These are phyloP conservation scores for Phataginus tricuspis DNA, from an alignment of 2,797 vertebrate genomes.

Conservation along the genomic window DNA sequence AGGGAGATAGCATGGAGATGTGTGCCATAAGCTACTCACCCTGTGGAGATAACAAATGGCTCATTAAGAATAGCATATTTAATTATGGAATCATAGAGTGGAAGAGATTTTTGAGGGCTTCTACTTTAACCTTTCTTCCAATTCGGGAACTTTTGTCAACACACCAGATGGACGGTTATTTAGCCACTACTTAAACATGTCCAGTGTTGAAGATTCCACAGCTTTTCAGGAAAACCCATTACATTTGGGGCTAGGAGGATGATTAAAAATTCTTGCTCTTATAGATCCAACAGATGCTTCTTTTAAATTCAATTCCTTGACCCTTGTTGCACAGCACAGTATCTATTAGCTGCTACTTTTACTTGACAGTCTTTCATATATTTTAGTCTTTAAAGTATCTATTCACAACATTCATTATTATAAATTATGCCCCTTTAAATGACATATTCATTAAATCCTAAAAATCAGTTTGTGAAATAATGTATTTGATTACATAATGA, in stretches of 20 bases:
- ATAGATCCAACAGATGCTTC: background rate
- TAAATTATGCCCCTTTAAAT: background rate
- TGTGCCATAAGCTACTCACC: background rate
- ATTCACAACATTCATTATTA: background rate
- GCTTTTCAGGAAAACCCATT: background rate
- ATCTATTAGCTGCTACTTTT: background rate
- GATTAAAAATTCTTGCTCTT: background rate
- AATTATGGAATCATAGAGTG: slow-evolving; percentile 60
- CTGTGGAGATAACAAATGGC: slow-evolving; percentile 57
- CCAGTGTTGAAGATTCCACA: background rate
- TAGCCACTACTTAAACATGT: slow-evolving; percentile 10
- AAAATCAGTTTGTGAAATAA: slow-evolving; percentile 35
- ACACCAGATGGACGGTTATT: slow-evolving; percentile 7
- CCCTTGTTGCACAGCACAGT: background rate
- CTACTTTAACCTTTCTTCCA: slow-evolving; percentile 55
- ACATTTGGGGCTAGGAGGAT: background rate
- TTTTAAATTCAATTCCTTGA: background rate
- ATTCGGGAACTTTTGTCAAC: slow-evolving; percentile 8
- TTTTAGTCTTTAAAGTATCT: background rate
- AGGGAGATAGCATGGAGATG: slow-evolving; percentile 13
- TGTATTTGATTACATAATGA: background rate
- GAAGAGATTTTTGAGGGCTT: slow-evolving; percentile 54
- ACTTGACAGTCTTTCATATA: background rate
- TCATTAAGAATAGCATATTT: slow-evolving; percentile 55
- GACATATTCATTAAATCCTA: background rate